Percentiles rank a stretch among this genome's conserved stretches.
Evolutionary conservation across 2,797 vertebrate genomes (phyloP).

Genomic region (Anabacerthia variegaticeps): DNA sequence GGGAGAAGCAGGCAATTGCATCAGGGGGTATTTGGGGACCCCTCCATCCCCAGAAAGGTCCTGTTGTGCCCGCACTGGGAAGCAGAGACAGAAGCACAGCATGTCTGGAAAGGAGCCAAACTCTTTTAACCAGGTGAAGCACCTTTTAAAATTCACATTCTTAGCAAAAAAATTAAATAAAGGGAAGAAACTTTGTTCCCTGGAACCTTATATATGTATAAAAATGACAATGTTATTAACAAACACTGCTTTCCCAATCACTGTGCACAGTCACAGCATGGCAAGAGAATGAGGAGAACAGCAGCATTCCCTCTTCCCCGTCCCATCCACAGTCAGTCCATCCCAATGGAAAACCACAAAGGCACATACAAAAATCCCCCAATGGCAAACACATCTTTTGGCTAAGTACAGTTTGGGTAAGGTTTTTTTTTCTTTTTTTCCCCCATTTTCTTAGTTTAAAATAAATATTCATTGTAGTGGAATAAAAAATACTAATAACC

Average conservation of each 20-base stretch:
- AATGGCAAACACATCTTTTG: not conserved
- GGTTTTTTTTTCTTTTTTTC: not conserved
- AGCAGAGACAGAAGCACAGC: not conserved
- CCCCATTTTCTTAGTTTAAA: not conserved
- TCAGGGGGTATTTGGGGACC: rapidly evolving
- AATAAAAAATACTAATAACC: not conserved
- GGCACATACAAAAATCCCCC: not conserved
- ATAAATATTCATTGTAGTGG: constrained; percentile 36
- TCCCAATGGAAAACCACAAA: not conserved
- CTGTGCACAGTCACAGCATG: not conserved
- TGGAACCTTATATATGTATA: not conserved
- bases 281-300: not conserved
- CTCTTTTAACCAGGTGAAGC: constrained; percentile 49
- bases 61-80: rapidly evolving
- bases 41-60: not conserved
- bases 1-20: not conserved
- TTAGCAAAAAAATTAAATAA: constrained; percentile 57
- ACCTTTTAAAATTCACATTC: not conserved
- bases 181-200: not conserved
- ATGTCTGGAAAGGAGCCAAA: not conserved
- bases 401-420: not conserved
- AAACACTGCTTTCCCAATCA: not conserved
- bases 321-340: not conserved
- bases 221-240: not conserved
- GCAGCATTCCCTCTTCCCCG: rapidly evolving